These are phyloP conservation scores for Dynastes tityus DNA, from an alignment of 2,888 invertebrate genomes.

Conservation along the genomic window DNA sequence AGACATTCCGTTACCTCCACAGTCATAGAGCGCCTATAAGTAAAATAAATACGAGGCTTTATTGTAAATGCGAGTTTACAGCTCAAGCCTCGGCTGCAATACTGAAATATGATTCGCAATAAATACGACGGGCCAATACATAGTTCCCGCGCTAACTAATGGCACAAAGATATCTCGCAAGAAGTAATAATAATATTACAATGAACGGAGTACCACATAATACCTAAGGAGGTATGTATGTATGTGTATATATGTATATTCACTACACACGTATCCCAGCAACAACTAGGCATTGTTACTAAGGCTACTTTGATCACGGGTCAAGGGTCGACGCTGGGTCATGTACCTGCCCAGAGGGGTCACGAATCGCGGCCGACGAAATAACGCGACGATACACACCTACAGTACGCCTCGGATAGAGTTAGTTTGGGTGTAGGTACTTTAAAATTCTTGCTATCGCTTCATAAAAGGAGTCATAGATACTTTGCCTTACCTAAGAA, in stretches of 20 bases:
- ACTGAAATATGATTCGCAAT: conserved; percentile 39
- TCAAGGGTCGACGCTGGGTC: conserved; percentile 58
- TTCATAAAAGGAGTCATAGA: too few species aligned
- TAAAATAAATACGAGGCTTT: conserved; percentile 34
- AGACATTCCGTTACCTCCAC: too few species aligned
- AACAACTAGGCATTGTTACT: conserved; percentile 41
- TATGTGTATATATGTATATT: not conserved
- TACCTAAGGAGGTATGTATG: not conserved
- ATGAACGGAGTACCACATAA: not conserved
- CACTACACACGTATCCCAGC: not conserved
- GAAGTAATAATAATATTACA: conserved; percentile 23
- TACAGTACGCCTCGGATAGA: conserved; percentile 36
- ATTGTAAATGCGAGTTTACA: conserved; percentile 17
- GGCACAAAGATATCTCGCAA: not conserved
- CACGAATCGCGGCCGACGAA: conserved; percentile 52
- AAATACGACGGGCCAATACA: conserved; percentile 13
- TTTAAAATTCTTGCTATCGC: not conserved
- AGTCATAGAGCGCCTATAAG: not conserved
- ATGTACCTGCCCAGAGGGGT: conserved; percentile 56
- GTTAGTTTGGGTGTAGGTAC: conserved; percentile 16
- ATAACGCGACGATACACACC: conserved; percentile 55
- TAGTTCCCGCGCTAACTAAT: not conserved
- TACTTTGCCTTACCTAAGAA: too few species aligned
- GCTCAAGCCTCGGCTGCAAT: not conserved
- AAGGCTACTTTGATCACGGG: conserved; percentile 50